phyloP scores from a whole-genome alignment of 2,113 vertebrate species.

The Amphiprion ocellaris region DNA sequence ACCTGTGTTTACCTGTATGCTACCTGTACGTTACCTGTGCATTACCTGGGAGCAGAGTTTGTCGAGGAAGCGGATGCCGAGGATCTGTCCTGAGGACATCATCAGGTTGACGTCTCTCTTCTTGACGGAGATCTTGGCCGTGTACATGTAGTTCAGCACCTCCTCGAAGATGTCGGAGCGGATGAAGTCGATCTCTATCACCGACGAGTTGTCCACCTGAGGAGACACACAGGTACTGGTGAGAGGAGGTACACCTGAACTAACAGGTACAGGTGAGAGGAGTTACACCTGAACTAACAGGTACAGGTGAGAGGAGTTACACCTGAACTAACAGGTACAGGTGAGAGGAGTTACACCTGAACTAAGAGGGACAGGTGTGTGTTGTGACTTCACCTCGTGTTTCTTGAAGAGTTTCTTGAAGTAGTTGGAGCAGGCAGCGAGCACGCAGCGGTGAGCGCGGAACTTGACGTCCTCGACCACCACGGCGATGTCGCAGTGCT shows the following conservation, averaged over 20 bases:
- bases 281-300: no score
- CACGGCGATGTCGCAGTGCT: slow-evolving; percentile 98
- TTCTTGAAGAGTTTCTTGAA: slow-evolving; percentile 99
- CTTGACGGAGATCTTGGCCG: slow-evolving; percentile 95
- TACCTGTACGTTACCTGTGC: not conserved
- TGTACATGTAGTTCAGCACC: slow-evolving; percentile 99
- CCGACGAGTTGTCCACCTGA: slow-evolving; percentile 93
- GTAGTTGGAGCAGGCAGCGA: slow-evolving; percentile 98
- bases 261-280: not conserved
- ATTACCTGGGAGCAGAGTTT: slow-evolving; percentile 95
- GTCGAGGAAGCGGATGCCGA: slow-evolving; percentile 97
- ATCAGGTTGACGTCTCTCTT: slow-evolving; percentile 98
- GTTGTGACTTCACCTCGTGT: slow-evolving; percentile 82
- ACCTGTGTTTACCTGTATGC: not conserved
- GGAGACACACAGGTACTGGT: not conserved
- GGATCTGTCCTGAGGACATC: slow-evolving; percentile 99
- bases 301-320: not conserved
- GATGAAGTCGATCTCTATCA: slow-evolving; percentile 98
- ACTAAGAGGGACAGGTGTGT: slow-evolving; percentile 20
- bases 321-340: not conserved
- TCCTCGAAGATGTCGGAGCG: slow-evolving; percentile 98
- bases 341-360: not conserved
- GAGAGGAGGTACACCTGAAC: no score
- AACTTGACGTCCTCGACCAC: slow-evolving; percentile 99
- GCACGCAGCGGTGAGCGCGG: slow-evolving; percentile 94